These are phyloP conservation scores for Campylomormyrus numenius DNA, from an alignment of 2,113 vertebrate genomes.

Conservation along the genomic window DNA sequence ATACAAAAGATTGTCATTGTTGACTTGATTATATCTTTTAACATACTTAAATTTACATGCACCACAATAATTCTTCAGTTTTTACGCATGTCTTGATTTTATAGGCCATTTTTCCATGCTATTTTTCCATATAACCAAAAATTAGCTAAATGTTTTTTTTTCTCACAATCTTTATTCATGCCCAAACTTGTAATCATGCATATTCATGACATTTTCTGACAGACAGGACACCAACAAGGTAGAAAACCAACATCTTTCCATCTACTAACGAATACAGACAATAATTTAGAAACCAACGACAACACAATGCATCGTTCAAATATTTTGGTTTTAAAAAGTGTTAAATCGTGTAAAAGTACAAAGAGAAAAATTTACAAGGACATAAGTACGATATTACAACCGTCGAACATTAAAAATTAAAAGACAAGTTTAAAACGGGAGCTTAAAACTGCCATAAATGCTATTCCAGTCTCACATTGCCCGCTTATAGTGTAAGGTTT, in stretches of 20 bases:
- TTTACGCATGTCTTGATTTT: background rate
- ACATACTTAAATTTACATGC: background rate
- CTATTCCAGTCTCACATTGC: conserved; percentile 26
- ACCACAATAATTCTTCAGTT: background rate
- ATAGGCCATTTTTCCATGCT: background rate
- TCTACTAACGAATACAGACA: conserved; percentile 20
- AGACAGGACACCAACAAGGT: conserved; percentile 33
- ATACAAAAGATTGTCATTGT: background rate
- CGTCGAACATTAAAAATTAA: conserved; percentile 13
- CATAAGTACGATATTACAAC: conserved; percentile 27
- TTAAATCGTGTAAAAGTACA: conserved; percentile 36
- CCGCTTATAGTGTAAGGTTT: conserved; percentile 15
- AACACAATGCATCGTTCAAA: conserved; percentile 19
- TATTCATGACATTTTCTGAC: conserved; percentile 41
- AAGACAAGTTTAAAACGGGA: conserved; percentile 28
- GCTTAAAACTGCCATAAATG: conserved; percentile 18
- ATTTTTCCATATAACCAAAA: background rate
- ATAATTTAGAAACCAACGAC: conserved; percentile 16
- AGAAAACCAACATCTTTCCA: conserved; percentile 31
- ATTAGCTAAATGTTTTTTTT: conserved; percentile 6
- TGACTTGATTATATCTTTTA: background rate
- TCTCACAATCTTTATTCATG: conserved; percentile 40
- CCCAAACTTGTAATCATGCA: conserved; percentile 29
- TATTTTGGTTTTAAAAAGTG: conserved; percentile 37
- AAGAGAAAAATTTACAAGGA: conserved; percentile 34